Conservation (phyloP, 2,888 invertebrate genomes). For the Lamellibrachia columna region DNA sequence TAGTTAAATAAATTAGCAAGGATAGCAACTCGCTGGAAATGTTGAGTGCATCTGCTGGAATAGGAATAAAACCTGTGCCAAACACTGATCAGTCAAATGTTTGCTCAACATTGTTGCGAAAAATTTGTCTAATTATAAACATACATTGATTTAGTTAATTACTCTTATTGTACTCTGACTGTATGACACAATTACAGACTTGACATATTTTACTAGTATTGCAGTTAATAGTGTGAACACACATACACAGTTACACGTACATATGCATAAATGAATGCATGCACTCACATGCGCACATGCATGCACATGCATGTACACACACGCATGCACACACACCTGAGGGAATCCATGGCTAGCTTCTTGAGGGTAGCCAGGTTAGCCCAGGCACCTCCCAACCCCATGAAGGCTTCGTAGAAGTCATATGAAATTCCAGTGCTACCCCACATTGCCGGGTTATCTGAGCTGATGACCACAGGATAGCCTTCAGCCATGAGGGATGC, state of each 20-base stretch:
- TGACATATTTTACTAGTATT: slow-evolving; percentile 1
- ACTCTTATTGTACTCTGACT: too few relatives aligned
- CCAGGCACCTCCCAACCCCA: slow-evolving; percentile 54
- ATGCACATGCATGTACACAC: too few relatives aligned
- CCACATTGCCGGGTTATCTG: slow-evolving; percentile 60
- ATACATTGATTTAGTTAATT: too few relatives aligned
- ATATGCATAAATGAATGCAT: neutral
- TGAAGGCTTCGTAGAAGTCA: slow-evolving; percentile 60
- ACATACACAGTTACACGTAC: neutral
- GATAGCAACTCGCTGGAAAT: too few relatives aligned
- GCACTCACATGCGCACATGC: neutral
- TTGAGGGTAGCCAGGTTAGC: slow-evolving; percentile 56
- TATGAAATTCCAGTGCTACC: slow-evolving; percentile 55
- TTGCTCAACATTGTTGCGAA: too few relatives aligned
- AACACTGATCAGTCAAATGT: too few relatives aligned
- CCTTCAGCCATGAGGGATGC: slow-evolving; percentile 48
- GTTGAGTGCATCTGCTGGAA: too few relatives aligned
- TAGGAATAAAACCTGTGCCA: too few relatives aligned
- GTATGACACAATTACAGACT: neutral
- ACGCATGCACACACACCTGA: slow-evolving; percentile 47
- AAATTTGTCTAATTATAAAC: too few relatives aligned
- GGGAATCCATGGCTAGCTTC: slow-evolving; percentile 57
- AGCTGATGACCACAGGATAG: slow-evolving; percentile 58
- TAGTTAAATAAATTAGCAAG: too few relatives aligned
- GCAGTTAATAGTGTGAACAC: neutral